A percentile compares a stretch with the other conserved stretches of the same genome.
phyloP scores from a whole-genome alignment of 1,140 invertebrate genomes.

The Drosophila malerkotliana region DNA sequence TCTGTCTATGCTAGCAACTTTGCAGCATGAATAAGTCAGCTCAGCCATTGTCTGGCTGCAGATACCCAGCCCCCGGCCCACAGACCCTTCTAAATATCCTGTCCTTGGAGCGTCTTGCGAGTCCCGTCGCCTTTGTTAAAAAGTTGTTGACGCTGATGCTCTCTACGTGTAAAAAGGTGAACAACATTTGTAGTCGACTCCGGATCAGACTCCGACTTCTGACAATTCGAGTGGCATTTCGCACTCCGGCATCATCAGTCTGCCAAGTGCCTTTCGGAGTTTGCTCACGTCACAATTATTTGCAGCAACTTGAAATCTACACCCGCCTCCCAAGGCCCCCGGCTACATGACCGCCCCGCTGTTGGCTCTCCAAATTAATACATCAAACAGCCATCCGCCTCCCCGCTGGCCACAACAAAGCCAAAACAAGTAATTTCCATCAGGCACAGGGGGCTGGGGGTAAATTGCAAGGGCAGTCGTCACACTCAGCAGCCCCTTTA shows the following conservation, averaged over 20 bases:
- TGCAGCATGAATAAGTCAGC: constrained; percentile 74
- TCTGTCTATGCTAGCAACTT: constrained; percentile 59
- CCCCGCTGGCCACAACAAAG: constrained; percentile 57
- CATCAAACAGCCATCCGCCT: constrained; percentile 54
- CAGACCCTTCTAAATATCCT: neutral
- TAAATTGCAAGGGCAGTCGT: constrained; percentile 50
- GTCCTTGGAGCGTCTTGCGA: constrained; percentile 10
- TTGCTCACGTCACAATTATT: constrained; percentile 77
- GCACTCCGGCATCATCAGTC: constrained; percentile 64
- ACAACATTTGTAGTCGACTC: constrained; percentile 75
- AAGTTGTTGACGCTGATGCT: constrained; percentile 81
- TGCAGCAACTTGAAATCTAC: constrained; percentile 79
- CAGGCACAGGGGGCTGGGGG: constrained; percentile 10
- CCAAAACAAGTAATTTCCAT: constrained; percentile 71
- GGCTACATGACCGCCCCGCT: neutral
- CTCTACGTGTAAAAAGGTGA: constrained; percentile 78
- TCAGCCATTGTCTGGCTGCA: constrained; percentile 67
- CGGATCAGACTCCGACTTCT: constrained; percentile 27
- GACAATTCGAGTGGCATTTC: constrained; percentile 74
- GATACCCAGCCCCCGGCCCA: neutral
- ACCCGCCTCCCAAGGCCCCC: constrained; percentile 16
- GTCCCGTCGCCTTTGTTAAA: constrained; percentile 64
- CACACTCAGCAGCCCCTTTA: neutral
- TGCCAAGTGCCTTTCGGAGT: constrained; percentile 66
- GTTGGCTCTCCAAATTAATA: constrained; percentile 54